Evolutionary conservation across 1,140 invertebrate species (phyloP).

Genomic region (Drosophila ambigua): DNA sequence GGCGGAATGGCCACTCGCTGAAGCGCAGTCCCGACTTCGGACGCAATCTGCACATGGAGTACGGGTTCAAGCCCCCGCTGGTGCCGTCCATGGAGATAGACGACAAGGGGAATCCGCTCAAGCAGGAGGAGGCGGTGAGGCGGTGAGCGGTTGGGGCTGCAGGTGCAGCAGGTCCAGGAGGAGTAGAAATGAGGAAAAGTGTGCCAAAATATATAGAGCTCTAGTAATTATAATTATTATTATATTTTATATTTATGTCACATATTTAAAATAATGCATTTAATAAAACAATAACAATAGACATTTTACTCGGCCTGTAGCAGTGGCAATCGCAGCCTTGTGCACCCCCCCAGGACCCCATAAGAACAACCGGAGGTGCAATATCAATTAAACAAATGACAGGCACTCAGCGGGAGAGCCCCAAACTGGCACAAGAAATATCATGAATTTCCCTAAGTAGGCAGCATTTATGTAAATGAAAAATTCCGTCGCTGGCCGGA

Average conservation of each 20-base stretch:
- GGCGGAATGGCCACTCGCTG: constrained; percentile 74
- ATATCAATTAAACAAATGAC: constrained; percentile 70
- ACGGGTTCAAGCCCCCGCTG: constrained; percentile 91
- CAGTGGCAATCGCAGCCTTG: too few species aligned
- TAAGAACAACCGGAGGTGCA: constrained; percentile 22
- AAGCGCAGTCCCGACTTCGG: constrained; percentile 85
- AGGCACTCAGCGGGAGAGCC: constrained; percentile 6
- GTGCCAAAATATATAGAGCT: constrained; percentile 78
- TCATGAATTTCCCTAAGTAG: constrained; percentile 69
- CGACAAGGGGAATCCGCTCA: constrained; percentile 87
- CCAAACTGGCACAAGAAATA: constrained; percentile 46
- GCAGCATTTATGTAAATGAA: constrained; percentile 69
- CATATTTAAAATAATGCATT: constrained; percentile 61
- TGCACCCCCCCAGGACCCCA: constrained; percentile 11
- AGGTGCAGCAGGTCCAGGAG: background rate
- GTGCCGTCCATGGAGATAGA: constrained; percentile 92
- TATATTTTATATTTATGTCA: constrained; percentile 57
- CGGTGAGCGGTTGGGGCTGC: constrained; percentile 8
- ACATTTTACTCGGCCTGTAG: background rate
- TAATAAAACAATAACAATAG: constrained; percentile 48
- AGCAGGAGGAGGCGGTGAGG: constrained; percentile 48
- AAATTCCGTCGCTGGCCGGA: constrained; percentile 43
- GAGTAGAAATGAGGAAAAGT: constrained; percentile 34
- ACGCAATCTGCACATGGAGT: constrained; percentile 89
- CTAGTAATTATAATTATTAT: constrained; percentile 61